A percentile compares a stretch with the other conserved stretches of the same genome.
These are phyloP conservation scores for Phenganax marumi DNA, from an alignment of 92 coral and sea anemone genomes.

Conservation along the genomic window DNA sequence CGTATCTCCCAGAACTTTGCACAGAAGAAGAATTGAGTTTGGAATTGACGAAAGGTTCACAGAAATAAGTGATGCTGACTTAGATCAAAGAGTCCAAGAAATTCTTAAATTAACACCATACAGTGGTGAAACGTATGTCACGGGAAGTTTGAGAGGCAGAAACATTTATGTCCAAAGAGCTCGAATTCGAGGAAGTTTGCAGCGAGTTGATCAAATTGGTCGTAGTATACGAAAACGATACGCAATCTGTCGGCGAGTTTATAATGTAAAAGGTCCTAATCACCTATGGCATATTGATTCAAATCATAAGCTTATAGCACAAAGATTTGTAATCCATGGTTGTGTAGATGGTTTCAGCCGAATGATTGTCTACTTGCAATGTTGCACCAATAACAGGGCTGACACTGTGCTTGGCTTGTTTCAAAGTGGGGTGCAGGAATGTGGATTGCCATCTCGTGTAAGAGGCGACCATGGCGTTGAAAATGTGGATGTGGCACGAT, in stretches of 20 bases:
- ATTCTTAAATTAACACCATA: constrained; percentile 22
- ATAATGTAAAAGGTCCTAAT: constrained; percentile 1
- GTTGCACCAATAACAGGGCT: neutral
- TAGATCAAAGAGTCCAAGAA: neutral
- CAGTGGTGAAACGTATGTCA: neutral
- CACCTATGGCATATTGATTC: constrained; percentile 3
- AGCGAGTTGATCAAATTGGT: constrained; percentile 6
- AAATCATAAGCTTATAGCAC: neutral
- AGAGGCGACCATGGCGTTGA: too few relatives aligned
- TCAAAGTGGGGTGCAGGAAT: too few relatives aligned
- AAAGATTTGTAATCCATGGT: neutral
- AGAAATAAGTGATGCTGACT: constrained; percentile 24
- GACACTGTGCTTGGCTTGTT: too few relatives aligned
- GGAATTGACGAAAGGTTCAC: constrained; percentile 7
- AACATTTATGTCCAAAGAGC: neutral
- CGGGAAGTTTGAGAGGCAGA: constrained; percentile 7
- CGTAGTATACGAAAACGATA: neutral
- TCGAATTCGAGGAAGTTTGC: neutral
- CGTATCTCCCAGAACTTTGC: neutral
- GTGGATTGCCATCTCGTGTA: too few relatives aligned
- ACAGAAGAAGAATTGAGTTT: neutral
- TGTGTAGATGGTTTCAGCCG: neutral
- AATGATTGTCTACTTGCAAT: neutral
- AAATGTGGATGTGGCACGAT: too few relatives aligned
- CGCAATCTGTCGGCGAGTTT: neutral